A percentile compares a stretch with the other conserved stretches of the same genome.
Evolutionary conservation across 2,113 vertebrate genomes (phyloP).

Genomic region (Apodemus sylvaticus): DNA sequence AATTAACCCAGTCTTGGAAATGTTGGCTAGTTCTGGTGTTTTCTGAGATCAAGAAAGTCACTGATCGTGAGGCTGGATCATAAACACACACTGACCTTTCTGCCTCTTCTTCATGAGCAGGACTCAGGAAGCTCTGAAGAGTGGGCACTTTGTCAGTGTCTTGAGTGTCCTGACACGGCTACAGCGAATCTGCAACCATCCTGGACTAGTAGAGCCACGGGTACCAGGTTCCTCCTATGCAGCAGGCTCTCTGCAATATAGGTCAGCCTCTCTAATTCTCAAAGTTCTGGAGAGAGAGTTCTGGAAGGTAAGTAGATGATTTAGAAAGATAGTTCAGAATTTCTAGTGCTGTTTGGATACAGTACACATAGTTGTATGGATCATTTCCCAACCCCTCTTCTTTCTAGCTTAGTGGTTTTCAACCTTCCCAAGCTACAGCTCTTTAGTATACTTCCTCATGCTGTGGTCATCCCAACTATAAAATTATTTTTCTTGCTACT

Average conservation of each 20-base stretch:
- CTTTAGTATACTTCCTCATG: not conserved
- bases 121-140: conserved; percentile 91
- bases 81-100: not conserved
- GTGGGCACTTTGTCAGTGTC: conserved; percentile 90
- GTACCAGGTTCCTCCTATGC: conserved; percentile 86
- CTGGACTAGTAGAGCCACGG: conserved; percentile 88
- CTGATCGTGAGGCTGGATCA: not conserved
- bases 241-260: conserved; percentile 84
- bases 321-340: too few species aligned
- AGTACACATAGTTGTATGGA: not conserved
- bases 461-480: not conserved
- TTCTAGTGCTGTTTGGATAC: not conserved
- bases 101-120: conserved; percentile 76
- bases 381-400: not conserved
- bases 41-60: not conserved
- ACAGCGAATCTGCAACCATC: conserved; percentile 93
- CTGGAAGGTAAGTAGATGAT: conserved; percentile 84
- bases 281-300: conserved; percentile 84
- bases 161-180: conserved; percentile 90
- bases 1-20: not conserved
- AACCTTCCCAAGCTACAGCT: not conserved
- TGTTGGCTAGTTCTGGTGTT: not conserved
- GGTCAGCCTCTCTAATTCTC: conserved; percentile 88
- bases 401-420: not conserved
- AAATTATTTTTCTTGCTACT: not conserved